Conservation (phyloP, 1,140 invertebrate genomes). For the Heliconius eleuchia region DNA sequence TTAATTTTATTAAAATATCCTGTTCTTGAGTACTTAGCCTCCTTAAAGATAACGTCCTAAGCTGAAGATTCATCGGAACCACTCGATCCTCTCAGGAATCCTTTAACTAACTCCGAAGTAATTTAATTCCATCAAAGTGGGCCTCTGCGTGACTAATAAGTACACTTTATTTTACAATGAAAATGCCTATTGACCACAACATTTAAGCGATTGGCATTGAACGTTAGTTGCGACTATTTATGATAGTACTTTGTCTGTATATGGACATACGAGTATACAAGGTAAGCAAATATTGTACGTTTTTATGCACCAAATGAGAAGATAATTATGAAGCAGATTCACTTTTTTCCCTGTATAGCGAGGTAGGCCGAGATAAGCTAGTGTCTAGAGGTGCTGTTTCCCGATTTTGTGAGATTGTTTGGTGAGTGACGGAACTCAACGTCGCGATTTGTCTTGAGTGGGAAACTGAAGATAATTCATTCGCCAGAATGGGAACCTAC, state of each 20-base stretch:
- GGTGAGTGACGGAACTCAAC: no score
- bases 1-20: constrained; percentile 4
- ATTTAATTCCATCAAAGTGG: constrained; percentile 7
- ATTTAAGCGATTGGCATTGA: neutral
- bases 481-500: no score
- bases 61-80: neutral
- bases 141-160: neutral
- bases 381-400: no score
- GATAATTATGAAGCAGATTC: no score
- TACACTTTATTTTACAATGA: neutral
- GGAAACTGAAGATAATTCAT: no score
- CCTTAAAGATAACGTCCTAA: neutral
- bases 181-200: neutral
- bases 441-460: no score
- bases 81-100: constrained; percentile 9
- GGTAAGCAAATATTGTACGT: no score
- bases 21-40: neutral
- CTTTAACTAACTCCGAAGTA: neutral
- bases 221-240: neutral
- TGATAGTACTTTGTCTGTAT: neutral
- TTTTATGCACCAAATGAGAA: no score
- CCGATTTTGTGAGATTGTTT: no score
- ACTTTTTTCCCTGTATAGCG: no score
- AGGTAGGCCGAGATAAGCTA: no score
- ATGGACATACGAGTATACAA: no score